phyloP scores from a whole-genome alignment of 2,113 vertebrate genomes.

The human (Homo sapiens) region GRCh38 chr6:24130001-24130500 shows the following conservation, averaged over 20 bases:
- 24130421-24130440: background rate
- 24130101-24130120: background rate
- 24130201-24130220: background rate
- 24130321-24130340: background rate
- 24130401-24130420: background rate
- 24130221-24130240: background rate
- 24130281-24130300: background rate
- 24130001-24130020: background rate
- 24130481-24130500: background rate
- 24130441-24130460: background rate
- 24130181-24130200: background rate
- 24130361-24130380: background rate
- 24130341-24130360: background rate
- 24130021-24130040: background rate
- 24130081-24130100: background rate
- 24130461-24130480: background rate
- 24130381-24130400: background rate
- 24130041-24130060: background rate
- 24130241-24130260: background rate
- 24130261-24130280: background rate
- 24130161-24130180: background rate
- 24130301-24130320: background rate
- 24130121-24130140: background rate
- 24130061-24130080: background rate
- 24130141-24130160: background rate